Conservation (phyloP, 2,888 invertebrate genomes). For the Papilio protenor region DNA sequence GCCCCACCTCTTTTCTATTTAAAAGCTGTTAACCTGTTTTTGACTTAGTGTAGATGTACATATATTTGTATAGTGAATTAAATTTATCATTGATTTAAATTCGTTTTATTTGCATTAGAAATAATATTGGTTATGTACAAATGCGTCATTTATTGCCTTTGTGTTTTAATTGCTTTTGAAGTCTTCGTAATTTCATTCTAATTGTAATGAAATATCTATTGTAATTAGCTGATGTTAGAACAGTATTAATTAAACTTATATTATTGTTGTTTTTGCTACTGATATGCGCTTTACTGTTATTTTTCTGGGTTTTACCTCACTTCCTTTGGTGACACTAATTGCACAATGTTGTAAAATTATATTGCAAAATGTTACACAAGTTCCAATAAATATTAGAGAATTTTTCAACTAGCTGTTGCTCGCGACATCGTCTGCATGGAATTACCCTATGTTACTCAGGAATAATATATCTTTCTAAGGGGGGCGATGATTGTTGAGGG, state of each 20-base stretch:
- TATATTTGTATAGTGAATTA: too few species aligned
- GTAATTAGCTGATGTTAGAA: too few species aligned
- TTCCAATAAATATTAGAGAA: background rate
- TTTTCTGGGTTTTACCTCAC: conserved; percentile 6
- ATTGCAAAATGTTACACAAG: conserved; percentile 2
- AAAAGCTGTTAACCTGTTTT: background rate
- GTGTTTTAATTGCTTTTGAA: too few species aligned
- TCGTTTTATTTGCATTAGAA: too few species aligned
- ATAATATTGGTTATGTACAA: background rate
- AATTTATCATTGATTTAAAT: too few species aligned
- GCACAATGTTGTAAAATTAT: background rate
- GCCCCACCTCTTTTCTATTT: background rate
- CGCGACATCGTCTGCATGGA: background rate
- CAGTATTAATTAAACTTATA: too few species aligned
- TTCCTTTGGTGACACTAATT: background rate
- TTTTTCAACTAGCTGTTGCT: too few species aligned
- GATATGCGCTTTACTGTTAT: background rate
- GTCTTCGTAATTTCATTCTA: too few species aligned
- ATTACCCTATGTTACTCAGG: too few species aligned
- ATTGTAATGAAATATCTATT: too few species aligned
- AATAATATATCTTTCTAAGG: too few species aligned
- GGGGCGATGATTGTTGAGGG: too few species aligned
- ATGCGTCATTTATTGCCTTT: background rate
- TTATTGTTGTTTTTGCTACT: background rate
- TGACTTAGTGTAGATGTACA: background rate